These are phyloP conservation scores for Pseudochirops corinnae DNA, from an alignment of 2,797 vertebrate genomes.

Conservation along the genomic window DNA sequence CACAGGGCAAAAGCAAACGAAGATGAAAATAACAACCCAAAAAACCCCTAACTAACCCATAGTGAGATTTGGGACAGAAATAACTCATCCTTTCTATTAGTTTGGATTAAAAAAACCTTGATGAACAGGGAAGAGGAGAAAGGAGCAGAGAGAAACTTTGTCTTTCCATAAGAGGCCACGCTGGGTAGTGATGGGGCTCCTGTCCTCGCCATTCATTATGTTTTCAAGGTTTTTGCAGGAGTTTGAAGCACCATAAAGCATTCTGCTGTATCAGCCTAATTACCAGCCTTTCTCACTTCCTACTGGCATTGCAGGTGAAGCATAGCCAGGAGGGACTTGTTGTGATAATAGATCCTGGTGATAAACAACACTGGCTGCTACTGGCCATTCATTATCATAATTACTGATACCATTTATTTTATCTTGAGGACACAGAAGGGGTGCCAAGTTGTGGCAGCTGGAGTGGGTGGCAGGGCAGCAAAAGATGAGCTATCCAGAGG, in stretches of 20 bases:
- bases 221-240: constrained; percentile 52
- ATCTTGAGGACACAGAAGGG: constrained; percentile 33
- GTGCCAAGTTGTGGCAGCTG: constrained; percentile 12
- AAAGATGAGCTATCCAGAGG: neutral
- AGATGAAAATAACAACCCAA: too few relatives aligned
- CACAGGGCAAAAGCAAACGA: neutral
- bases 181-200: constrained; percentile 9
- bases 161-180: neutral
- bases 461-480: constrained; percentile 14
- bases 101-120: constrained; percentile 58
- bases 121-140: constrained; percentile 34
- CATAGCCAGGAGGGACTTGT: neutral
- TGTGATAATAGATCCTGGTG: constrained; percentile 47
- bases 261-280: constrained; percentile 54
- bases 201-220: constrained; percentile 20
- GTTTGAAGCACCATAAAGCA: neutral
- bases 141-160: neutral
- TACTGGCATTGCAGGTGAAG: constrained; percentile 28
- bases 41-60: neutral
- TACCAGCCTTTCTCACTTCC: constrained; percentile 26
- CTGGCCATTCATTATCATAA: constrained; percentile 43
- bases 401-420: constrained; percentile 29
- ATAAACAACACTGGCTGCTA: constrained; percentile 26
- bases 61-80: neutral
- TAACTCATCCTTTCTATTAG: constrained; percentile 44